Conservation (phyloP, 2,888 invertebrate species). For the Archips xylosteana region DNA sequence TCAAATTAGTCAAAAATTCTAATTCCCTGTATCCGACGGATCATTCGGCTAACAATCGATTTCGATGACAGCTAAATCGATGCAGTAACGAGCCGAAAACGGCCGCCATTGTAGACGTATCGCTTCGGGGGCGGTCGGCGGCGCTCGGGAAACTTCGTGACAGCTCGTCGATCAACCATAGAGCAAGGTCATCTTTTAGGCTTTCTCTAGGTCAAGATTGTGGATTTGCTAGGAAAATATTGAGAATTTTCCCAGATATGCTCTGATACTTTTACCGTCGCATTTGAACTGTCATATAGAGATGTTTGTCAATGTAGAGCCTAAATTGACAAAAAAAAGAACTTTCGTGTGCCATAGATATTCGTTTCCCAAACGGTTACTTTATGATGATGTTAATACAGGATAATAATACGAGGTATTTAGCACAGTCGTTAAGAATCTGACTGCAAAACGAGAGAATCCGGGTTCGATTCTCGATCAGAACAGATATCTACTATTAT, state of each 20-base stretch:
- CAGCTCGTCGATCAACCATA: constrained; percentile 69
- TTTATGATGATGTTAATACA: no score
- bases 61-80: constrained; percentile 62
- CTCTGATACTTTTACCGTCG: no score
- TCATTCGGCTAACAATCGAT: constrained; percentile 44
- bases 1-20: constrained; percentile 1
- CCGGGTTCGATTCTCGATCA: no score
- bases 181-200: constrained; percentile 57
- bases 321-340: no score
- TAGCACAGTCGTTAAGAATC: no score
- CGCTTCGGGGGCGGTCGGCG: constrained; percentile 37
- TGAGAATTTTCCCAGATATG: background rate
- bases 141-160: constrained; percentile 52
- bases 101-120: constrained; percentile 52
- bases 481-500: no score
- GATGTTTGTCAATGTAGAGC: no score
- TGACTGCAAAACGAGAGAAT: no score
- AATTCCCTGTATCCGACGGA: constrained; percentile 3
- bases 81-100: constrained; percentile 59
- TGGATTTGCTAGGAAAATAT: background rate
- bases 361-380: no score
- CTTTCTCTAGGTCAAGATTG: constrained; percentile 22
- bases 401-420: no score
- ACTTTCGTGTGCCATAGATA: no score
- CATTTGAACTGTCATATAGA: no score